Base-by-base conservation (phyloP, 2,888 invertebrate species). In the Malacosoma neustria region DNA sequence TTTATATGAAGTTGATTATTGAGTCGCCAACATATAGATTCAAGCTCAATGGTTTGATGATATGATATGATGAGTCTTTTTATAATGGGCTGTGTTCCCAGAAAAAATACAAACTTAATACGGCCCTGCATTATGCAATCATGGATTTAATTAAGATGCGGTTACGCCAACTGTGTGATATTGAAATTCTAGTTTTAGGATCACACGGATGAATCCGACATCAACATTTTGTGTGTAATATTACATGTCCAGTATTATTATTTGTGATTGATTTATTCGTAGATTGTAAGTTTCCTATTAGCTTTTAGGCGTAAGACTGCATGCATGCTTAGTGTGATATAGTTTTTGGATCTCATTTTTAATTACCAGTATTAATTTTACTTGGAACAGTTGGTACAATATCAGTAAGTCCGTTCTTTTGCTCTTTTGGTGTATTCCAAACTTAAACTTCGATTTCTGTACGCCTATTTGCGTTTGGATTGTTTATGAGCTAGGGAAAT, bases 171-270 rank as follows among this genome's bases (percentile, higher is more conserved):
- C 14, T 32, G 32, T 32, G 13, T 32, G 32, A 11, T 32, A 32
- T n/a, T 32, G 4, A 13, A 14, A 13, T n/a, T 32, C n/a, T 32
- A 2, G 32, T 32, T 13, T 13, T 32, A 32, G 12, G 2, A n/a
- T 14, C 11, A 39, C 34, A 38, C 35, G 12, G 30, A 33, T 33
- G 32, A 38, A 45, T 44, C 65, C 67, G 72, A 69, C 68, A 70
- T 72, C 57, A 56, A 51, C 42, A 45, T 61, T 65, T 61, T 65
- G 53, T 54, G 46, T 53, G 60, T 63, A 63, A 51, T 54, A 43
- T 38, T 55, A 67, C 59, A 47, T 61, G 60, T 61, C 58, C 72
- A 73, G 73, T 73, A 73, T 73, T 73, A 72, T 45, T 51, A 54
- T 57, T 62, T 63, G 59, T 60, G 54, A 59, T 57, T 42, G 37